These are phyloP conservation scores for Malthinus flaveolus DNA, from an alignment of 2,888 invertebrate genomes.

Conservation along the genomic window DNA sequence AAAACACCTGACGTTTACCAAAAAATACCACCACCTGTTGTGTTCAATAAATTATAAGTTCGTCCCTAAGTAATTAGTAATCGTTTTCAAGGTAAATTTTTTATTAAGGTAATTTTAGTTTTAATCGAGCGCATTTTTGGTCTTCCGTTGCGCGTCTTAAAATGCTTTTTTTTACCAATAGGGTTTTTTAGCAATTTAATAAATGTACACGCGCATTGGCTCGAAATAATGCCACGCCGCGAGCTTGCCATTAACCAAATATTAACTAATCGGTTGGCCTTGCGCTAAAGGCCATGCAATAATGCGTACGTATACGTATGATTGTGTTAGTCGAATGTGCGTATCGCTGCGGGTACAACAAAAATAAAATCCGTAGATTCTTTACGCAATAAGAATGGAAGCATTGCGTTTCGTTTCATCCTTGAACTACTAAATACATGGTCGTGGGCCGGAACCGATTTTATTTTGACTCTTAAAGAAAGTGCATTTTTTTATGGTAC, in stretches of 20 bases:
- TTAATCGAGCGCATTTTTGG: neutral
- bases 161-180: neutral
- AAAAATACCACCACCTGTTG: slow-evolving; percentile 5
- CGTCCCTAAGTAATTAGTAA: slow-evolving; percentile 10
- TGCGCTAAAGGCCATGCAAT: slow-evolving; percentile 33
- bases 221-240: slow-evolving; percentile 25
- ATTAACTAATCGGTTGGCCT: slow-evolving; percentile 30
- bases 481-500: neutral
- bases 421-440: slow-evolving; percentile 7
- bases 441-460: slow-evolving; percentile 2
- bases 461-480: slow-evolving; percentile 3
- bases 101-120: no score
- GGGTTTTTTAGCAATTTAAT: neutral
- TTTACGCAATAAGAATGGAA: slow-evolving; percentile 8
- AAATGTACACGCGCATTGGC: slow-evolving; percentile 16
- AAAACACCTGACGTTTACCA: slow-evolving; percentile 8
- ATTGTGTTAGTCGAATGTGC: neutral
- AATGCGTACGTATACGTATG: slow-evolving; percentile 30
- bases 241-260: slow-evolving; percentile 18
- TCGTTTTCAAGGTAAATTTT: neutral
- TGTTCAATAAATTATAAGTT: slow-evolving; percentile 8
- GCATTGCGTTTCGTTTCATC: slow-evolving; percentile 4
- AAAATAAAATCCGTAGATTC: neutral
- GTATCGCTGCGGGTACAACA: slow-evolving; percentile 1
- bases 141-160: neutral